phyloP scores from a whole-genome alignment of 2,888 invertebrate genomes.

The Formica aserva region DNA sequence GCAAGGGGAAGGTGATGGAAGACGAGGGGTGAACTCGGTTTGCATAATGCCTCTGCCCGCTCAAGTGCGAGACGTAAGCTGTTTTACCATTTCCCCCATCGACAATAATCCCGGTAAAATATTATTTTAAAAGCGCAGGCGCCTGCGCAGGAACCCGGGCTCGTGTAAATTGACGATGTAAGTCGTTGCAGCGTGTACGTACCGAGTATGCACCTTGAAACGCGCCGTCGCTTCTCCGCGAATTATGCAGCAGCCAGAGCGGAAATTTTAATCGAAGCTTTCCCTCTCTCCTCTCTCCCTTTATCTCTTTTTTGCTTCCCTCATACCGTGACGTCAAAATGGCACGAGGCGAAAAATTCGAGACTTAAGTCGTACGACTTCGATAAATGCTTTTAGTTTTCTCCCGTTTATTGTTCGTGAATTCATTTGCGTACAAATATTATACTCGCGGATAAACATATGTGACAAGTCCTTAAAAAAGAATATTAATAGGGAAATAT shows the following conservation, averaged over 20 bases:
- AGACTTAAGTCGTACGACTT: constrained; percentile 21
- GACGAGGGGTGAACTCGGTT: constrained; percentile 76
- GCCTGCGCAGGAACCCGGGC: constrained; percentile 22
- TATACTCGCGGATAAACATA: background rate
- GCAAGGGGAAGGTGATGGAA: constrained; percentile 63
- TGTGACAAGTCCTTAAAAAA: background rate
- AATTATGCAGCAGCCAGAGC: constrained; percentile 50
- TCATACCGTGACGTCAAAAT: constrained; percentile 8
- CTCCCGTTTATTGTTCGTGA: background rate
- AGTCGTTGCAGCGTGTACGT: constrained; percentile 34
- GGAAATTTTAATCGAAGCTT: constrained; percentile 50
- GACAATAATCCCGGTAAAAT: constrained; percentile 82
- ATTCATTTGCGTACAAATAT: background rate
- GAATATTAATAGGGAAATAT: background rate
- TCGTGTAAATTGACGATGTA: constrained; percentile 24
- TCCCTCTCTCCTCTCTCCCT: background rate
- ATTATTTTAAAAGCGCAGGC: constrained; percentile 80
- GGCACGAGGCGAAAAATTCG: constrained; percentile 27
- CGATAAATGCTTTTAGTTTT: background rate
- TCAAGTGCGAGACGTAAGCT: constrained; percentile 80
- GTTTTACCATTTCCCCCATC: constrained; percentile 79
- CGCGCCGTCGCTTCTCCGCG: constrained; percentile 22
- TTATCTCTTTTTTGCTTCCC: background rate
- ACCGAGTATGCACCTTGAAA: constrained; percentile 26
- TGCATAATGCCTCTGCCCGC: constrained; percentile 80